phyloP scores from a whole-genome alignment of 2,113 vertebrate species.

The Pseudorhombus dupliciocellatus region DNA sequence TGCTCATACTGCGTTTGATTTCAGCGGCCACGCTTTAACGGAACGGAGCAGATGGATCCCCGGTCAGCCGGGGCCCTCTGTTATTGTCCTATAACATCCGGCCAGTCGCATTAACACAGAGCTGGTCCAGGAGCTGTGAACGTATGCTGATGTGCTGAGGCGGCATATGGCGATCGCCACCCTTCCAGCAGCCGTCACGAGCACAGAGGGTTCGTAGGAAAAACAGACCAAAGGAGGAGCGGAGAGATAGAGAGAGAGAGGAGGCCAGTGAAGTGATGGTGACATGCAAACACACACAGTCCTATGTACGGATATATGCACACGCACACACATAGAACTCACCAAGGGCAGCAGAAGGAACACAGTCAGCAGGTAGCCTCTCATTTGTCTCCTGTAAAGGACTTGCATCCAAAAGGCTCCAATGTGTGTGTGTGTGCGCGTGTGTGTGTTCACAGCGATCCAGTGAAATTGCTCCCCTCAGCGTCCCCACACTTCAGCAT shows the following conservation, averaged over 20 bases:
- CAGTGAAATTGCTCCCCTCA: conserved; percentile 49
- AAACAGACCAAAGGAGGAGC: conserved; percentile 26
- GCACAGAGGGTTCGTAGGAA: conserved; percentile 18
- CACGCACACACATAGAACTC: conserved; percentile 42
- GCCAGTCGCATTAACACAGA: conserved; percentile 26
- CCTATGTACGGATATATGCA: conserved; percentile 28
- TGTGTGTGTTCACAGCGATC: conserved; percentile 42
- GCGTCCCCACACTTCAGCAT: conserved; percentile 50
- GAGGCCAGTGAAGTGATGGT: conserved; percentile 48
- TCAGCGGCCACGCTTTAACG: conserved; percentile 29
- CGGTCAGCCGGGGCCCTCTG: conserved; percentile 58
- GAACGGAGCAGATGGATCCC: conserved; percentile 59
- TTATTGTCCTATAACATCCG: conserved; percentile 37
- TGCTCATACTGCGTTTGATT: conserved; percentile 53
- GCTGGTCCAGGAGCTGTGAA: conserved; percentile 47
- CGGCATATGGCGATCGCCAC: conserved; percentile 33
- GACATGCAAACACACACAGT: conserved; percentile 36
- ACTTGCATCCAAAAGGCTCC: conserved; percentile 25
- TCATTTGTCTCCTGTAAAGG: conserved; percentile 65
- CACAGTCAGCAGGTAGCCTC: conserved; percentile 71
- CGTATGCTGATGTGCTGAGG: conserved; percentile 58
- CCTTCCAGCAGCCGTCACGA: conserved; percentile 6
- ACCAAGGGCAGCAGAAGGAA: conserved; percentile 76
- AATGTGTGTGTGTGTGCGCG: background rate
- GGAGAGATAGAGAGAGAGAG: background rate